Evolutionary conservation across 1,140 invertebrate genomes (phyloP), one percentile per base, ranked within the genome.

Genomic region (Reticulitermes speratus): DNA sequence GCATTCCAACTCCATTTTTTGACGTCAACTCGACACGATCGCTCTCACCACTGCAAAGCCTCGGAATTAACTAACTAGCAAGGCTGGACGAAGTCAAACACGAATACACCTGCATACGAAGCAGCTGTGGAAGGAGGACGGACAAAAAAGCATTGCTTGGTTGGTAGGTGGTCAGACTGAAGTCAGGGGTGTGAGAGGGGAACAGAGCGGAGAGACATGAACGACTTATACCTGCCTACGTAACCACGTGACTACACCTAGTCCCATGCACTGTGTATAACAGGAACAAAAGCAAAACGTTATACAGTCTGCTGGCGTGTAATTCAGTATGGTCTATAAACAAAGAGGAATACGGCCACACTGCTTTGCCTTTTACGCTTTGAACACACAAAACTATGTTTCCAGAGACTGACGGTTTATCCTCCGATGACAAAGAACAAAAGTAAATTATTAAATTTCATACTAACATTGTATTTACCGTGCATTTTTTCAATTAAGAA

Each of bases 131-230:
- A 16, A 75, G 65, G 1, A 30, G n/a, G n/a, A 25, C 2, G 16
- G n/a, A 75, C 8, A 75, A 75, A 30, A 69, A 75, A 75, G 8
- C 65, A 75, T 75, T 75, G 65, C 65, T 75, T 75, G 65, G 65
- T 75, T n/a, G 65, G 65, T 75, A 75, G 65, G 25, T 75, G 65
- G 65, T 75, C 65, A 75, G 65, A 75, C 65, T 75, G 25, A 75
- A 75, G 65, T 75, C 65, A 30, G 11, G 65, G 65, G n/a, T 14
- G 0, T 11, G n/a, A 9, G n/a, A 30, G 65, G 65, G 65, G 65
- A 30, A 30, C 7, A 30, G 65, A 9, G 65, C 25, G 65, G 65
- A 14, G 65, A 30, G 65, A 30, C 25, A 6, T 11, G 65, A 30
- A 30, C 65, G 14, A 3, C 65, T 75, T 75, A 75, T 75, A 75